Evolutionary conservation across 2,888 invertebrate species (phyloP).

Genomic region (Strigamia transsilvanica): DNA sequence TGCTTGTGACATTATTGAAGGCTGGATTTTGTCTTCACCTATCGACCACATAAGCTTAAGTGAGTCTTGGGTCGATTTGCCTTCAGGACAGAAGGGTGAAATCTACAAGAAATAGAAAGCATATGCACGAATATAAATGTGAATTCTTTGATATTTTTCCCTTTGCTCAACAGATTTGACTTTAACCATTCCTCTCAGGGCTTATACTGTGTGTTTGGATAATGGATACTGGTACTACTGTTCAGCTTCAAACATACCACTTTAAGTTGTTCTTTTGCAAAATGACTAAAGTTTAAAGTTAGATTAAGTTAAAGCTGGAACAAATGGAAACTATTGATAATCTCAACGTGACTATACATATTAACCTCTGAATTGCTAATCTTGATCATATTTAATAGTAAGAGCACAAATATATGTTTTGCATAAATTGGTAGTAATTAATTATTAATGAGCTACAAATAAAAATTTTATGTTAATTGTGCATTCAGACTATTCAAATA

Average conservation of each 20-base stretch:
- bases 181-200: background rate
- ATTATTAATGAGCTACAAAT: too few relatives aligned
- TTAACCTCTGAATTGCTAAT: too few relatives aligned
- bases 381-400: too few relatives aligned
- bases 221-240: too few relatives aligned
- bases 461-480: too few relatives aligned
- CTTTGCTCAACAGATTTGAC: background rate
- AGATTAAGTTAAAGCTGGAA: background rate
- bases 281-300: background rate
- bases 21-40: background rate
- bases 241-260: background rate
- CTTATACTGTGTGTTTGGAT: background rate
- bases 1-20: background rate
- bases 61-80: background rate
- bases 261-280: background rate
- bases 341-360: too few relatives aligned
- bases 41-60: background rate
- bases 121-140: background rate
- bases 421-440: too few relatives aligned
- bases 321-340: background rate
- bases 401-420: too few relatives aligned
- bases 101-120: background rate
- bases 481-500: too few relatives aligned
- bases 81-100: background rate
- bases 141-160: background rate